These are phyloP conservation scores for Valencia hispanica DNA, from an alignment of 2,797 vertebrate species.

Conservation along the genomic window DNA sequence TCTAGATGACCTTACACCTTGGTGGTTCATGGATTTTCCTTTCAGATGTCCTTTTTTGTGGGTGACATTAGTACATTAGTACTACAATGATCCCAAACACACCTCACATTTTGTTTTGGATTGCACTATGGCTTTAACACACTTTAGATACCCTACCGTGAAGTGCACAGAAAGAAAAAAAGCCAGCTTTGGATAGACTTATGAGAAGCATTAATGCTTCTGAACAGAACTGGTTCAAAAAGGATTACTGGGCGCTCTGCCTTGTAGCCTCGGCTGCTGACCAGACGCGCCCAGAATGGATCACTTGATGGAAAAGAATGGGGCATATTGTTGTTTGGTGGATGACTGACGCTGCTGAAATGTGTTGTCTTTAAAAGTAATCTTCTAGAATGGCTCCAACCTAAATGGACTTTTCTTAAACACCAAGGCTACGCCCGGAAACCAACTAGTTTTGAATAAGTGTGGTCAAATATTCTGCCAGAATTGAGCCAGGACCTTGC, in stretches of 20 bases:
- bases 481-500: background rate
- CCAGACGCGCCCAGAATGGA: background rate
- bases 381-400: background rate
- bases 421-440: background rate
- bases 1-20: no score
- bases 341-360: background rate
- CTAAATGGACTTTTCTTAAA: background rate
- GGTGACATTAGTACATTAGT: no score
- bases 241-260: background rate
- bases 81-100: no score
- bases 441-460: background rate
- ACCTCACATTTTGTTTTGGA: no score
- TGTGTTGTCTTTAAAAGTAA: background rate
- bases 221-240: background rate
- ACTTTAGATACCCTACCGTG: background rate
- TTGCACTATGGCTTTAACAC: no score
- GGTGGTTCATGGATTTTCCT: background rate
- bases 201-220: background rate
- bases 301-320: background rate
- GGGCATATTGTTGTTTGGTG: background rate
- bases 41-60: no score
- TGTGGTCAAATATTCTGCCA: background rate
- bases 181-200: background rate
- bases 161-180: background rate
- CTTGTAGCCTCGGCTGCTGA: background rate